Percentiles rank a stretch among this genome's conserved stretches.
Conservation (phyloP, 2,113 vertebrate species). For the Albula goreensis region DNA sequence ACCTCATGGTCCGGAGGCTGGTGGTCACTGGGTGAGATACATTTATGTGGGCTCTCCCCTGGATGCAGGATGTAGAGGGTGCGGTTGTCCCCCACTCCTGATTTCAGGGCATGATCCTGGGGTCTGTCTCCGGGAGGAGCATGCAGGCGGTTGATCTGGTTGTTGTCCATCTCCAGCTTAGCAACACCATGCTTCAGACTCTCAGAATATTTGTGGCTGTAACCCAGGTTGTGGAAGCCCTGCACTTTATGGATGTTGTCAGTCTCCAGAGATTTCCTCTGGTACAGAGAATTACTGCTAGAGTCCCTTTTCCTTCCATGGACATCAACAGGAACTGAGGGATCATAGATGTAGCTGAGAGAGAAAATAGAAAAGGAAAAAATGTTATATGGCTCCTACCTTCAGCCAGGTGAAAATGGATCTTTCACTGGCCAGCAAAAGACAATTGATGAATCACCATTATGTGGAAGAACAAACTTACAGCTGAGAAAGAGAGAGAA, state of each 20-base stretch:
- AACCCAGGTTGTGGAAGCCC: conserved; percentile 71
- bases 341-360: conserved; percentile 70
- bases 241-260: conserved; percentile 56
- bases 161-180: conserved; percentile 71
- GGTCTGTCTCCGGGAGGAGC: background rate
- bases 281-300: conserved; percentile 57
- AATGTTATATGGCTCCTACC: no score
- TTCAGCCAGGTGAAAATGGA: no score
- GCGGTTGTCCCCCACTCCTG: background rate
- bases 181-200: conserved; percentile 54
- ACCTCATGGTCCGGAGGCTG: background rate
- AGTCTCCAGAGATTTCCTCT: conserved; percentile 42
- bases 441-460: no score
- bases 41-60: background rate
- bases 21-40: background rate
- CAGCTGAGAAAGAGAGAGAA: background rate
- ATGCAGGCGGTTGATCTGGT: conserved; percentile 69
- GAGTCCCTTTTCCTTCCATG: conserved; percentile 57
- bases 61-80: background rate
- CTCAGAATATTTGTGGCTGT: conserved; percentile 49
- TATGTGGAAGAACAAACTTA: no score
- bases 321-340: conserved; percentile 57
- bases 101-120: background rate
- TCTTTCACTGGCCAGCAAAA: no score
- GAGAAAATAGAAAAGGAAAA: background rate